Percentiles rank a stretch among this genome's conserved stretches.
Conservation (phyloP, 2,888 invertebrate species). For the Drosophila mimetica region DNA sequence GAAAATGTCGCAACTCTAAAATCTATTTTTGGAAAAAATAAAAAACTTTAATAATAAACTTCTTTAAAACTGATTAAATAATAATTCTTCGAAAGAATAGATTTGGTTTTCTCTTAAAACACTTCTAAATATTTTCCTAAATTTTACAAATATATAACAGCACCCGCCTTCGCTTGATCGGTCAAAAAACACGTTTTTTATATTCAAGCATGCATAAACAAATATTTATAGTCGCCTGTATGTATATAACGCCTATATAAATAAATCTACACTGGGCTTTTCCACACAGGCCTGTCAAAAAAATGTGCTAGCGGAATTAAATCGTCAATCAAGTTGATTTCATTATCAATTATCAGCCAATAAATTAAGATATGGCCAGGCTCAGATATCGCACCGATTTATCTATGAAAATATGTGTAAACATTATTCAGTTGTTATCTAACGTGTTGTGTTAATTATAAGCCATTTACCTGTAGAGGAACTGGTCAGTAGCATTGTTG, state of each 20-base stretch:
- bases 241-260: conserved; percentile 10
- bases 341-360: conserved; percentile 46
- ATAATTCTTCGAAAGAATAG: no score
- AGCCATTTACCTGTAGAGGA: background rate
- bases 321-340: conserved; percentile 47
- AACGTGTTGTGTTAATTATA: conserved; percentile 6
- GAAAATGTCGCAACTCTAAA: background rate
- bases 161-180: background rate
- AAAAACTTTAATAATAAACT: background rate
- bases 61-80: no score
- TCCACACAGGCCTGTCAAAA: conserved; percentile 3
- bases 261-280: conserved; percentile 8
- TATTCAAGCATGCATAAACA: conserved; percentile 25
- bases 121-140: no score
- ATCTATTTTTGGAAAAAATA: background rate
- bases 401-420: conserved; percentile 7
- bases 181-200: background rate
- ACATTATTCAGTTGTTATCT: conserved; percentile 7
- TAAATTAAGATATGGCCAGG: conserved; percentile 23
- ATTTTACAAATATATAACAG: no score
- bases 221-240: conserved; percentile 11
- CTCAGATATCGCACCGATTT: conserved; percentile 15
- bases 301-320: conserved; percentile 29
- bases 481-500: conserved; percentile 22
- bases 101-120: no score